Evolutionary conservation across 2,797 vertebrate genomes (phyloP).

Genomic region (Podargus strigoides): DNA sequence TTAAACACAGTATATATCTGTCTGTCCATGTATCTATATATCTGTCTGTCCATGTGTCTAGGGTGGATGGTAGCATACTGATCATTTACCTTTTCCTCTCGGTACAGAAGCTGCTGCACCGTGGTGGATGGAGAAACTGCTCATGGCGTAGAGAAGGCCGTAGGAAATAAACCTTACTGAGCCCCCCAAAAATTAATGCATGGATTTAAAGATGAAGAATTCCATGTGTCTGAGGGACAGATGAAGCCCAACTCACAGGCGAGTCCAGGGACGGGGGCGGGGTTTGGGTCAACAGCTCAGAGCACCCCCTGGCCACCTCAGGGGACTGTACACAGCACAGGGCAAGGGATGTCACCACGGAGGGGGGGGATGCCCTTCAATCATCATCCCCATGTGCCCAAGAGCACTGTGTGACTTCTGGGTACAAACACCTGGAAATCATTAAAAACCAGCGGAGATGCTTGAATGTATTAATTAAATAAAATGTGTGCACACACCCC

Average conservation of each 20-base stretch:
- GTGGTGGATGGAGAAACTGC: neutral
- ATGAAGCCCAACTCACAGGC: neutral
- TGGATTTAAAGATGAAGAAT: neutral
- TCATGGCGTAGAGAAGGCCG: rapidly evolving
- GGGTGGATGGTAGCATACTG: neutral
- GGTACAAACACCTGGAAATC: conserved; percentile 70
- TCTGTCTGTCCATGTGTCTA: too few species aligned
- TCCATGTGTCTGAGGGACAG: neutral
- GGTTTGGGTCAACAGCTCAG: rapidly evolving
- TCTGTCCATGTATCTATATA: too few species aligned
- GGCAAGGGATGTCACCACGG: too few species aligned
- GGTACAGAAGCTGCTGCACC: neutral
- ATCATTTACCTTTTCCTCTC: neutral
- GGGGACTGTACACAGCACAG: neutral
- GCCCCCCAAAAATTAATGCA: too few species aligned
- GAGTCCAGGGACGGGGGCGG: neutral
- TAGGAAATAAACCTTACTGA: neutral
- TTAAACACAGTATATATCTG: too few species aligned
- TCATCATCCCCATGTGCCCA: neutral
- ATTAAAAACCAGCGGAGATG: conserved; percentile 28
- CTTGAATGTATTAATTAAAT: conserved; percentile 73
- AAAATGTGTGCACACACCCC: conserved; percentile 47
- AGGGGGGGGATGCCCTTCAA: neutral
- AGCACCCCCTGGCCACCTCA: neutral
- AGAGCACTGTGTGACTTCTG: conserved; percentile 43